Evolutionary conservation across 2,888 invertebrate species (phyloP).

Genomic region (Agrochola macilenta): DNA sequence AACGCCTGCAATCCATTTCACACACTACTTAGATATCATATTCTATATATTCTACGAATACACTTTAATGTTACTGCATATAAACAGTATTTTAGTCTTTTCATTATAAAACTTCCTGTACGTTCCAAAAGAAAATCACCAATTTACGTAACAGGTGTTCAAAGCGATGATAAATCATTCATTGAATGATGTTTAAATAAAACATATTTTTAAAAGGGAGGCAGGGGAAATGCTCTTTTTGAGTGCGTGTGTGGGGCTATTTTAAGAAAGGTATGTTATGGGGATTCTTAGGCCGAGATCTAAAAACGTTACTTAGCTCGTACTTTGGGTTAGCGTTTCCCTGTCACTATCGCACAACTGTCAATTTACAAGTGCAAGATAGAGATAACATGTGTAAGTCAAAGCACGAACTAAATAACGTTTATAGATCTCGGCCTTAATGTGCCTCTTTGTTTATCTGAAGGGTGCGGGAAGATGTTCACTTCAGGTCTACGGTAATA

Average conservation of each 20-base stretch:
- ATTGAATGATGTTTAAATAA: conserved; percentile 53
- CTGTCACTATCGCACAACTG: neutral
- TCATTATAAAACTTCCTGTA: conserved; percentile 23
- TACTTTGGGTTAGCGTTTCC: neutral
- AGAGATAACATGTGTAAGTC: neutral
- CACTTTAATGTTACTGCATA: neutral
- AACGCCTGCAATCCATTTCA: conserved; percentile 7
- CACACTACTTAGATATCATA: neutral
- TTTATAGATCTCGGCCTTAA: conserved; percentile 44
- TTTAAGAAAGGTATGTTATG: conserved; percentile 83
- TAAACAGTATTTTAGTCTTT: conserved; percentile 3
- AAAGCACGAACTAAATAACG: conserved; percentile 6
- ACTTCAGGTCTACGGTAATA: conserved; percentile 74
- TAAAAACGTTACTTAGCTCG: neutral
- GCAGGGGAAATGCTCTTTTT: conserved; percentile 69
- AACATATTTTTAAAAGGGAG: conserved; percentile 66
- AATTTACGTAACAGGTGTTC: conserved; percentile 69
- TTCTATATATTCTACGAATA: neutral
- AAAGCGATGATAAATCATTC: conserved; percentile 63
- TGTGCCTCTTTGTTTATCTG: conserved; percentile 85
- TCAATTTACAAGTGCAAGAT: neutral
- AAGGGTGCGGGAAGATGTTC: conserved; percentile 82
- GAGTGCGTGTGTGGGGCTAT: conserved; percentile 77
- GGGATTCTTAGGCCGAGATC: conserved; percentile 73
- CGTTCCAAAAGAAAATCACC: conserved; percentile 38